Conservation (phyloP, 2,113 vertebrate genomes). For the Azemiops feae region DNA sequence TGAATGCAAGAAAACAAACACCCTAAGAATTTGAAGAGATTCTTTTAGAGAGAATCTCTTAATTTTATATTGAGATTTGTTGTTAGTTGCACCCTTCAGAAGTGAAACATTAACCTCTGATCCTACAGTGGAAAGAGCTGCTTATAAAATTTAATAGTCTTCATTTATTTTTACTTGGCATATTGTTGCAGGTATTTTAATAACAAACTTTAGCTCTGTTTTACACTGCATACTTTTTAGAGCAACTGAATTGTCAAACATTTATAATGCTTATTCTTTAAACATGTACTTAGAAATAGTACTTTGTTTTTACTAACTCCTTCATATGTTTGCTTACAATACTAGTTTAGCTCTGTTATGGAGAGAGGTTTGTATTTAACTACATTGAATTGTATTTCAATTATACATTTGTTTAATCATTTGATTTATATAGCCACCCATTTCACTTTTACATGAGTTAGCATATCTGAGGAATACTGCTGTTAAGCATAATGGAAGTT, state of each 20-base stretch:
- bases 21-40: neutral
- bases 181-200: neutral
- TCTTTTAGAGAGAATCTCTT: neutral
- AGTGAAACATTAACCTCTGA: neutral
- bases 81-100: neutral
- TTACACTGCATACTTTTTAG: neutral
- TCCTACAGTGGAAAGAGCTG: neutral
- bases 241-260: neutral
- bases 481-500: neutral
- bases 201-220: conserved; percentile 21
- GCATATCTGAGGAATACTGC: neutral
- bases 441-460: neutral
- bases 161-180: conserved; percentile 45
- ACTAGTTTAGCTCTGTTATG: neutral
- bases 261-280: neutral
- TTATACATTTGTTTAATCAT: neutral
- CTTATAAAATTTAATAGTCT: conserved; percentile 47
- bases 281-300: neutral
- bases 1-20: neutral
- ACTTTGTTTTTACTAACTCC: neutral
- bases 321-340: neutral
- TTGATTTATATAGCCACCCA: neutral
- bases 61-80: neutral
- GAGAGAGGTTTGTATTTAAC: neutral
- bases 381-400: neutral